Percentiles rank a stretch among this genome's conserved stretches.
These are phyloP conservation scores for Gerosis bhagava DNA, from an alignment of 2,888 invertebrate genomes.

Conservation along the genomic window DNA sequence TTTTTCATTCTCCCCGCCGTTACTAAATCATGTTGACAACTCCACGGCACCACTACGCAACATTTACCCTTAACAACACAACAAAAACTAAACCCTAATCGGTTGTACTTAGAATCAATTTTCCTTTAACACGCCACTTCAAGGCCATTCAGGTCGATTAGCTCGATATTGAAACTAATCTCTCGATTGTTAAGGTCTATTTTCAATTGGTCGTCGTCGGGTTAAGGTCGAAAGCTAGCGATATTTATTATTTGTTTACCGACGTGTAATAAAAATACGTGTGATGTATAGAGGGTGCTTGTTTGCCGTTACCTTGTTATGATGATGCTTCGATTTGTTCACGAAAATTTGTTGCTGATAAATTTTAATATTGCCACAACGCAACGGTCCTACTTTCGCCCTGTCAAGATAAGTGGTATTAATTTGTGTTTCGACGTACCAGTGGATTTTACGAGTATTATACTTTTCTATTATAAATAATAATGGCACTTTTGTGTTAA, in stretches of 20 bases:
- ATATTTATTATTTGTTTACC: conserved; percentile 47
- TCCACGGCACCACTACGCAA: conserved; percentile 38
- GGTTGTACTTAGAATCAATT: conserved; percentile 24
- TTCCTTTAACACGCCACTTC: conserved; percentile 7
- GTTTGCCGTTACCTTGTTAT: conserved; percentile 30
- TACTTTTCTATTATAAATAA: too few species aligned
- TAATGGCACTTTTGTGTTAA: too few species aligned
- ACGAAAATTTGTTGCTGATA: background rate
- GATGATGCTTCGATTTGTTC: background rate
- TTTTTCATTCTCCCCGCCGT: conserved; percentile 47
- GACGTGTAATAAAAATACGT: conserved; percentile 41
- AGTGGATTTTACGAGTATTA: too few species aligned
- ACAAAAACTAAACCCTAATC: conserved; percentile 30
- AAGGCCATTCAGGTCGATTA: conserved; percentile 29
- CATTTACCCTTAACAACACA: conserved; percentile 28
- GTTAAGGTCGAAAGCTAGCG: conserved; percentile 17
- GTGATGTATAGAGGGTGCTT: conserved; percentile 37
- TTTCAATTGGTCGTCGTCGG: conserved; percentile 25
- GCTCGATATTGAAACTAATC: conserved; percentile 33
- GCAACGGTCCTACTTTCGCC: too few species aligned
- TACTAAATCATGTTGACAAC: conserved; percentile 50
- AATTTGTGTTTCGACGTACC: too few species aligned
- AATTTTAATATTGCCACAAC: background rate
- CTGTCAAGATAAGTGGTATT: too few species aligned
- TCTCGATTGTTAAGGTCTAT: conserved; percentile 26